Percentiles rank a stretch among this genome's conserved stretches.
These are phyloP conservation scores for Drosophila leontia DNA, from an alignment of 1,140 invertebrate genomes.

Conservation along the genomic window DNA sequence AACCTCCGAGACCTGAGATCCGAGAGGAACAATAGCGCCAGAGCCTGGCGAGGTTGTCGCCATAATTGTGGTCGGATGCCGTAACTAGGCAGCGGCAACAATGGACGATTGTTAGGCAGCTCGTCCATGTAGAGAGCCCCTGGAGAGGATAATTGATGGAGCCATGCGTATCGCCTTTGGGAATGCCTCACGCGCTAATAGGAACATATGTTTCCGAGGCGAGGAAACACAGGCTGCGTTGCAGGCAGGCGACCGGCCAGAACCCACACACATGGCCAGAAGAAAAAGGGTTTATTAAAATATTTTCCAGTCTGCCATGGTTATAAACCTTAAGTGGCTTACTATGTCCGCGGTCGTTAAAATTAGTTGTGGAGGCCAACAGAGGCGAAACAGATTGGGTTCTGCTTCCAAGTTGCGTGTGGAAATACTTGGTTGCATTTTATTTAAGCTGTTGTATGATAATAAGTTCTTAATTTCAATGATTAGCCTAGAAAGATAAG, in stretches of 20 bases:
- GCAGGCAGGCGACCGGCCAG: conserved; percentile 22
- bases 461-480: conserved; percentile 43
- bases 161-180: conserved; percentile 65
- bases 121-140: conserved; percentile 24
- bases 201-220: conserved; percentile 69
- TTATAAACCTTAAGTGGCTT: conserved; percentile 76
- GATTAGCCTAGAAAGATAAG: conserved; percentile 57
- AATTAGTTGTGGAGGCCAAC: conserved; percentile 51
- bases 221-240: background rate
- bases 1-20: conserved; percentile 9
- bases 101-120: conserved; percentile 73
- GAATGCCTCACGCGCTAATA: conserved; percentile 76
- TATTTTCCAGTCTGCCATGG: conserved; percentile 32
- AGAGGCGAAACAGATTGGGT: conserved; percentile 32
- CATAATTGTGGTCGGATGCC: conserved; percentile 66
- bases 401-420: conserved; percentile 40
- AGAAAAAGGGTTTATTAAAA: conserved; percentile 50
- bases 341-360: conserved; percentile 65
- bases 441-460: conserved; percentile 38
- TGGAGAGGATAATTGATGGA: conserved; percentile 67
- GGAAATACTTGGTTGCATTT: conserved; percentile 29
- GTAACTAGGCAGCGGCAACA: conserved; percentile 66
- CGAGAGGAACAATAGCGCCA: conserved; percentile 70
- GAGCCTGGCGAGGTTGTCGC: conserved; percentile 33
- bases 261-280: conserved; percentile 42